These are phyloP conservation scores for Panthera leo DNA, from an alignment of 2,113 vertebrate species.

Conservation along the genomic window DNA sequence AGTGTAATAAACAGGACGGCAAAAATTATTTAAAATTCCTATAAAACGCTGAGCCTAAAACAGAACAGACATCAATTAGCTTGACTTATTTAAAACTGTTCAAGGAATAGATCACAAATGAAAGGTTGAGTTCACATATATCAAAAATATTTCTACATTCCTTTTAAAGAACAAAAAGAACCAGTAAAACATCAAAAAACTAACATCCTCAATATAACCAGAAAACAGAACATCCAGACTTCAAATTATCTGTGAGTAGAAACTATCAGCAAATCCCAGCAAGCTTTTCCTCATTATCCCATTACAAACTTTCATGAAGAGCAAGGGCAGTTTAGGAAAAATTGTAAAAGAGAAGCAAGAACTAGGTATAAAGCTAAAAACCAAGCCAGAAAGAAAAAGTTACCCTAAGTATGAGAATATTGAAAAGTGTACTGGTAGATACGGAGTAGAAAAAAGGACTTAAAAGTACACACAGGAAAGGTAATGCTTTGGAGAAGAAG, in stretches of 20 bases:
- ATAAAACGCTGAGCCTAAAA: neutral
- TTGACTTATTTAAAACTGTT: neutral
- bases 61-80: neutral
- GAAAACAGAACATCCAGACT: conserved; percentile 29
- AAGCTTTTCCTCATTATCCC: neutral
- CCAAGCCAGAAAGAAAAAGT: neutral
- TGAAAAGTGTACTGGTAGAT: neutral
- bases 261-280: neutral
- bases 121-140: neutral
- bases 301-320: neutral
- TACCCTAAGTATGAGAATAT: neutral
- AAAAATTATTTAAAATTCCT: neutral
- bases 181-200: neutral
- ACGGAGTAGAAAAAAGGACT: neutral
- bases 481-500: neutral
- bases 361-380: neutral
- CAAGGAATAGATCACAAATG: neutral
- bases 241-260: conserved; percentile 23
- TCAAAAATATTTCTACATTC: neutral
- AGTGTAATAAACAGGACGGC: conserved; percentile 6
- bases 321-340: neutral
- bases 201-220: neutral
- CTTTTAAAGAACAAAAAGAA: neutral
- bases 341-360: neutral
- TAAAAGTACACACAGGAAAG: neutral